Evolutionary conservation across 2,888 invertebrate species (phyloP).

Genomic region (Orthosia gracilis): DNA sequence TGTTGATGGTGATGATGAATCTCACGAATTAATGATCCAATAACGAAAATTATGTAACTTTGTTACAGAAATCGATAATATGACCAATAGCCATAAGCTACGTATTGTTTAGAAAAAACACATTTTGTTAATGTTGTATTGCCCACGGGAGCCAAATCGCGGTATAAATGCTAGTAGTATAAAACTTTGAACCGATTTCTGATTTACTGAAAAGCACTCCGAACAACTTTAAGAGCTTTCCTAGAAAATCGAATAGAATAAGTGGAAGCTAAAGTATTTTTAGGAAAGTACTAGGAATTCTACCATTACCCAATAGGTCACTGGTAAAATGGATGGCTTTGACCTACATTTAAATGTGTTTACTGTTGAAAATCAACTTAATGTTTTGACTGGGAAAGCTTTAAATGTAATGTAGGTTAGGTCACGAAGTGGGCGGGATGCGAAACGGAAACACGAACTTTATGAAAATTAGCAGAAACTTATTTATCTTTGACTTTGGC

Average conservation of each 20-base stretch:
- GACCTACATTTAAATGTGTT: constrained; percentile 29
- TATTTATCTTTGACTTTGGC: too few species aligned
- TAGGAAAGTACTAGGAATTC: neutral
- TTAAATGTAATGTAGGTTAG: constrained; percentile 10
- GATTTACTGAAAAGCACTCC: neutral
- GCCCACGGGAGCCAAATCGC: too few species aligned
- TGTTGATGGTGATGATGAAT: too few species aligned
- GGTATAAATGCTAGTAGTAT: too few species aligned
- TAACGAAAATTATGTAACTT: too few species aligned
- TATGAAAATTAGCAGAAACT: neutral
- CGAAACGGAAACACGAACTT: neutral
- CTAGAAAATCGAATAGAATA: constrained; percentile 13
- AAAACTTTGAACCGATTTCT: neutral
- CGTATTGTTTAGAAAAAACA: too few species aligned
- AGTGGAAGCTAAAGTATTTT: constrained; percentile 8
- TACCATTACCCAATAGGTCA: constrained; percentile 8
- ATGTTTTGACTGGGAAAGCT: constrained; percentile 2
- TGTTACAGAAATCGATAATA: too few species aligned
- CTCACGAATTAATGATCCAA: too few species aligned
- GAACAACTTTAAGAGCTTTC: neutral
- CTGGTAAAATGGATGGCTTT: neutral
- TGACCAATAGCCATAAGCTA: too few species aligned
- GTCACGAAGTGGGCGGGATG: neutral
- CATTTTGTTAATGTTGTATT: too few species aligned
- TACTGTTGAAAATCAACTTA: constrained; percentile 25